Evolutionary conservation across 2,888 invertebrate genomes (phyloP), one percentile per base, ranked within the genome.

Genomic region (Mythimna loreyi): DNA sequence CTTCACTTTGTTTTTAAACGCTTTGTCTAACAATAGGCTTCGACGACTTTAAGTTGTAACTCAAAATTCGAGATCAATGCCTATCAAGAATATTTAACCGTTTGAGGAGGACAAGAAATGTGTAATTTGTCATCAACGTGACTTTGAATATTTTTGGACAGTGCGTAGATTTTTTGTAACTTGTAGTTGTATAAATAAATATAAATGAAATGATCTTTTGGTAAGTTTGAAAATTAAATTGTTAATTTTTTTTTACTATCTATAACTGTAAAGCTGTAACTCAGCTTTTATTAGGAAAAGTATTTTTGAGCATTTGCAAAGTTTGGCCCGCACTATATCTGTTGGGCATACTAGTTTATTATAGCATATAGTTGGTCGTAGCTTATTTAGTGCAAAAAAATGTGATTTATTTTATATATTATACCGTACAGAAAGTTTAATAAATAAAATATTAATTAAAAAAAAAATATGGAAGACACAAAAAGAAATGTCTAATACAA

Each of bases 51-150:
- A 74, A 61, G 61, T 67, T 57, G 68, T 63, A 28, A 65, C 68
- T 62, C 33, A 59, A 19, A 64, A 61, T 49, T 62, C 65, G 61
- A 67, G 53, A 78, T 79, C 58, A 62, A 67, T 59, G 62, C 53
- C 11, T 59, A 43, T 56, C 45, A 52, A 49, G 23, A 58, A 3
- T 53, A 40, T 36, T 45, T 19, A 9, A 43, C 19, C 57, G 25
- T 36, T 75, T 60, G 60, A 40, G 25, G 25, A 62, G 3, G 47
- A 33, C 21, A 30, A 11, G 4, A 25, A 28, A 57, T 65, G 11
- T 23, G n/a, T 47, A 59, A 43, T n/a, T 25, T 3, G 28, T 36
- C 45, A 23, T 25, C 19, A 40, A 36, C 23, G 19, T 59, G 40
- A 65, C 21, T 52, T 74, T 33, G 40, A 40, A 47, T 25, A 50